Percentiles rank a stretch among this genome's conserved stretches.
phyloP scores from a whole-genome alignment of 1,140 invertebrate species.

The Cyrtorhinus lividipennis region DNA sequence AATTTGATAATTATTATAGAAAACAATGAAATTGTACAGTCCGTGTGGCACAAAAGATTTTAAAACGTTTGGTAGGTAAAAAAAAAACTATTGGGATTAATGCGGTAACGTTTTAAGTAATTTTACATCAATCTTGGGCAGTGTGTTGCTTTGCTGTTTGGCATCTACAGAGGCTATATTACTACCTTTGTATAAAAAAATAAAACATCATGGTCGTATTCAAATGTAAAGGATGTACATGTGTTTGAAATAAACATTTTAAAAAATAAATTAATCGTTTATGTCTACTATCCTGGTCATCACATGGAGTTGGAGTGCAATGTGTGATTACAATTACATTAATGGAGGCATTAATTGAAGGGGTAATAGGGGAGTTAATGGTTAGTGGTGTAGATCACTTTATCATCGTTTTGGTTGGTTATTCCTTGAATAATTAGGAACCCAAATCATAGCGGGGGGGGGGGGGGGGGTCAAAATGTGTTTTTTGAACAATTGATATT shows the following conservation, averaged over 20 bases:
- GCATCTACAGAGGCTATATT: slow-evolving; percentile 11
- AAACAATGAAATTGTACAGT: slow-evolving; percentile 20
- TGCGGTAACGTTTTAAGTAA: slow-evolving; percentile 12
- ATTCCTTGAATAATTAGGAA: no score
- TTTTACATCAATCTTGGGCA: slow-evolving; percentile 18
- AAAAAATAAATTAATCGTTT: no score
- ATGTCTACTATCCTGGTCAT: no score
- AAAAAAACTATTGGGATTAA: slow-evolving; percentile 11
- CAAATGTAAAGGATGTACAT: slow-evolving; percentile 21
- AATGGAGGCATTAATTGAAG: no score
- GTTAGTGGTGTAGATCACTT: no score
- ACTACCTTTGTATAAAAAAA: slow-evolving; percentile 13
- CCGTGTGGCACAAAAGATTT: slow-evolving; percentile 20
- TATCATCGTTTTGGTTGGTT: no score
- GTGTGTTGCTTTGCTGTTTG: slow-evolving; percentile 21
- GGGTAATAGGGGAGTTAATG: no score
- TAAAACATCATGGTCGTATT: slow-evolving; percentile 19
- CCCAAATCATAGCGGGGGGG: no score
- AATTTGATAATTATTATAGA: slow-evolving; percentile 19
- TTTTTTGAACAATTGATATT: no score
- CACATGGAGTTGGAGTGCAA: no score
- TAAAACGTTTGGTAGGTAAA: slow-evolving; percentile 16
- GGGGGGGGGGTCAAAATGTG: no score
- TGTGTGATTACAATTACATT: no score
- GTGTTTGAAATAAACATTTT: slow-evolving; percentile 21